Base-by-base conservation (phyloP, 2,113 vertebrate species). In the Romanogobio albipinnatus region DNA sequence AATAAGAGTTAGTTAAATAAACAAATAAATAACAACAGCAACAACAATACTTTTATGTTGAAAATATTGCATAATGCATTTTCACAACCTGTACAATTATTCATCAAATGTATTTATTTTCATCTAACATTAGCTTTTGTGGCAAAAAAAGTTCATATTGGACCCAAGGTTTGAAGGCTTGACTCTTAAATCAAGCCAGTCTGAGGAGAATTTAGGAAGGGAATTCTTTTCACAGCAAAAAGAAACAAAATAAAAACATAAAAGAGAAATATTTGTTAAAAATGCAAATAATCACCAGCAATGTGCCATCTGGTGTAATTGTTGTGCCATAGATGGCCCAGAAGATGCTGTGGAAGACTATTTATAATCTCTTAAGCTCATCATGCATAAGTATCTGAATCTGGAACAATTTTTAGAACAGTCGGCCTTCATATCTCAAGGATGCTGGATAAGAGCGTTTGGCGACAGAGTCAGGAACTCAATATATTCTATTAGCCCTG, bases 331-430 rank as follows among this genome's bases (percentile, higher is more conserved):
- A 56, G 36, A 76, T 6, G 74, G 15, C 26, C 22, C 74, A 17
- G 29, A 29, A 56, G 17, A 58, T 3, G 8, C 49, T 26, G 45
- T 26, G 47, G 26, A 75, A 29, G 66, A 43, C 66, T 39, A 19
- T 33, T 68, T 74, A 1, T 8, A 75, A 24, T 75, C 71, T 75
- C 73, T 70, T 70, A n/a, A n/a, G 36, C 47, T 75, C 47, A 24
- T 73, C 39, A 56, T 56, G 17, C 13, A 51, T 29, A 51, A 56
- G 29, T n/a, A 22, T 58, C 66, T 43, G 19, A n/a, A 43, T n/a
- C 66, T 53, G 5, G 58, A n/a, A 39, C 5, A 39, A 39, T 58
- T 59, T 76, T 59, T 39, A 14, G 33, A 11, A 24, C 19, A 59
- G 51, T 36, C 49, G 17, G 45, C 24, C n/a, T 49, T 49, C 36